A percentile compares a stretch with the other conserved stretches of the same genome.
phyloP scores from a whole-genome alignment of 2,797 vertebrate species.

The Diceros bicornis region DNA sequence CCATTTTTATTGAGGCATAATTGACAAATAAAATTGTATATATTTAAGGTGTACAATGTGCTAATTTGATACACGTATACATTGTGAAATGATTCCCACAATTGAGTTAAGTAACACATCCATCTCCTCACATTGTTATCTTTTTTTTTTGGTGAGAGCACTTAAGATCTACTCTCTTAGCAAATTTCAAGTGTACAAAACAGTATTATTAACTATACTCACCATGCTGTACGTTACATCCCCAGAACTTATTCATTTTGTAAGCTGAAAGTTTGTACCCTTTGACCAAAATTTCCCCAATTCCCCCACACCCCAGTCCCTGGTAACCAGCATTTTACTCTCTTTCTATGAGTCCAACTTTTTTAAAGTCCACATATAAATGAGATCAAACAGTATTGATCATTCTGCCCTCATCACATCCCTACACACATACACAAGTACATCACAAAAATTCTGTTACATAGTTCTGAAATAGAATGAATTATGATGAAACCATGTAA shows the following conservation, averaged over 20 bases:
- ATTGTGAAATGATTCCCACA: neutral
- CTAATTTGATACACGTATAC: neutral
- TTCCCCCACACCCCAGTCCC: neutral
- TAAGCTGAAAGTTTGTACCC: neutral
- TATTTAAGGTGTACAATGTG: neutral
- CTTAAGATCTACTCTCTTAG: neutral
- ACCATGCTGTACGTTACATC: neutral
- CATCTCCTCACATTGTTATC: neutral
- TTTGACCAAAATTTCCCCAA: neutral
- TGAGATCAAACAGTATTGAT: neutral
- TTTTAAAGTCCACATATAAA: neutral
- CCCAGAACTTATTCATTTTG: neutral
- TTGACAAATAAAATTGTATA: neutral
- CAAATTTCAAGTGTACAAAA: neutral
- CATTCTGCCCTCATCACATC: neutral
- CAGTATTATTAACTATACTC: neutral
- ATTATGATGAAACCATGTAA: neutral
- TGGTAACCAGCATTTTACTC: neutral
- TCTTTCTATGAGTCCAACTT: neutral
- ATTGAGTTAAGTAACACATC: neutral
- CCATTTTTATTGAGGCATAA: neutral
- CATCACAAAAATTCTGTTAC: slow-evolving; percentile 16
- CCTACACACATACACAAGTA: neutral
- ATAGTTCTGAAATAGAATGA: neutral
- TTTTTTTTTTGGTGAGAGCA: neutral